Evolutionary conservation across 2,888 invertebrate species (phyloP).

Genomic region (Unio delphinus): DNA sequence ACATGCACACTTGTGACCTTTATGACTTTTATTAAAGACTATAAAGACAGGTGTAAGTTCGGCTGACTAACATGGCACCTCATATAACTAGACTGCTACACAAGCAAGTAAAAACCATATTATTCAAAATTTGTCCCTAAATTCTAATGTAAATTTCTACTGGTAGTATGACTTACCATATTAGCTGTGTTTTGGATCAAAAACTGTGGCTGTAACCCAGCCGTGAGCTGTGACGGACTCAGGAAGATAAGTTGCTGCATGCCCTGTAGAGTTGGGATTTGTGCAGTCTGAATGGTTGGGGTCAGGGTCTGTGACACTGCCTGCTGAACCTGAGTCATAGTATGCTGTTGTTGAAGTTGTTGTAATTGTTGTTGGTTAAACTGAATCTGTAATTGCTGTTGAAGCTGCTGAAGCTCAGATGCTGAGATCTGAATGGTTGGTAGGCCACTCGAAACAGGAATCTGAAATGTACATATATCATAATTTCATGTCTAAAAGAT

Average conservation of each 20-base stretch:
- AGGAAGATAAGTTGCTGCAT: constrained; percentile 59
- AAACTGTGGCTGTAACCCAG: constrained; percentile 53
- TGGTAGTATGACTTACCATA: constrained; percentile 14
- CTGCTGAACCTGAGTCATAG: constrained; percentile 8
- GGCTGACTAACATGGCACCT: too few species aligned
- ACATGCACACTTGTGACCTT: too few species aligned
- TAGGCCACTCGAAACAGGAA: constrained; percentile 31
- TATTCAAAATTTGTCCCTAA: neutral
- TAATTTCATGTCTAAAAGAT: too few species aligned
- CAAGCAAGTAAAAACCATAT: too few species aligned
- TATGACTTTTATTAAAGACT: too few species aligned
- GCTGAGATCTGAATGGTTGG: constrained; percentile 40
- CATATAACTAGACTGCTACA: too few species aligned
- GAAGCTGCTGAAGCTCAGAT: constrained; percentile 43
- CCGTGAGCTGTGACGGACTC: constrained; percentile 52
- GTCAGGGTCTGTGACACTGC: neutral
- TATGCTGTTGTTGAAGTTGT: constrained; percentile 32
- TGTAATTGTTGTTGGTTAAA: constrained; percentile 43
- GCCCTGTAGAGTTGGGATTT: constrained; percentile 31
- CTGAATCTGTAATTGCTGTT: constrained; percentile 52
- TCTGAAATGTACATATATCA: constrained; percentile 8
- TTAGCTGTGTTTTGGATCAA: constrained; percentile 39
- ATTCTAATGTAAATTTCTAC: neutral
- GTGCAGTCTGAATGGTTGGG: constrained; percentile 22
- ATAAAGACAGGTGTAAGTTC: too few species aligned